Conservation (phyloP, 92 coral and sea anemone genomes). For the Diadumene lineata region DNA sequence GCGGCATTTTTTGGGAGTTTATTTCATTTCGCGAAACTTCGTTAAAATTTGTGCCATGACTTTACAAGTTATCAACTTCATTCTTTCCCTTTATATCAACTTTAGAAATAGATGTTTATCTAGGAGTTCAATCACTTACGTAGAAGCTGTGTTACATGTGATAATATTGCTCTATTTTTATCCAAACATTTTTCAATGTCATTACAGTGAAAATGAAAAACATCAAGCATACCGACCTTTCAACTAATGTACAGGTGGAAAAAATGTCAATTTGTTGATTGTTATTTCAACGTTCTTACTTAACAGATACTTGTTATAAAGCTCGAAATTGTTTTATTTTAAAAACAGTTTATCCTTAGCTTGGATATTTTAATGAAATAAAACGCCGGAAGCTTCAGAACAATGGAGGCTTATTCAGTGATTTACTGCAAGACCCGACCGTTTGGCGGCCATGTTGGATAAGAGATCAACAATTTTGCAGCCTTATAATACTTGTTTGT, state of each 20-base stretch:
- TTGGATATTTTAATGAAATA: neutral
- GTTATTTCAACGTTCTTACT: neutral
- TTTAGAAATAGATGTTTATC: neutral
- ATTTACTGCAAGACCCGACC: neutral
- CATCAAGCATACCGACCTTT: no score
- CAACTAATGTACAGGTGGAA: slow-evolving; percentile 1
- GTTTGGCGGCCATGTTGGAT: neutral
- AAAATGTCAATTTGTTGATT: neutral
- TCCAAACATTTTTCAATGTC: slow-evolving; percentile 4
- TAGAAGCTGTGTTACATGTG: neutral
- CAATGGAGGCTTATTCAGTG: neutral
- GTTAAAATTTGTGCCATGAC: no score
- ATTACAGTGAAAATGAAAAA: neutral
- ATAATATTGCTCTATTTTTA: slow-evolving; percentile 8
- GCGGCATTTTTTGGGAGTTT: no score
- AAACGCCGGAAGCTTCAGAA: neutral
- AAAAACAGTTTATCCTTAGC: neutral
- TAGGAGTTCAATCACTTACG: neutral
- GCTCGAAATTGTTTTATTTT: neutral
- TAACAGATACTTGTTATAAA: neutral
- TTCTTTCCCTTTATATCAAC: neutral
- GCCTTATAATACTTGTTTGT: neutral
- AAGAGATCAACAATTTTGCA: neutral
- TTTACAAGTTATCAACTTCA: no score
- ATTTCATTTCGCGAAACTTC: no score